Evolutionary conservation across 2,888 invertebrate genomes (phyloP), one percentile per base, ranked within the genome.

Genomic region (Cerastoderma edule): DNA sequence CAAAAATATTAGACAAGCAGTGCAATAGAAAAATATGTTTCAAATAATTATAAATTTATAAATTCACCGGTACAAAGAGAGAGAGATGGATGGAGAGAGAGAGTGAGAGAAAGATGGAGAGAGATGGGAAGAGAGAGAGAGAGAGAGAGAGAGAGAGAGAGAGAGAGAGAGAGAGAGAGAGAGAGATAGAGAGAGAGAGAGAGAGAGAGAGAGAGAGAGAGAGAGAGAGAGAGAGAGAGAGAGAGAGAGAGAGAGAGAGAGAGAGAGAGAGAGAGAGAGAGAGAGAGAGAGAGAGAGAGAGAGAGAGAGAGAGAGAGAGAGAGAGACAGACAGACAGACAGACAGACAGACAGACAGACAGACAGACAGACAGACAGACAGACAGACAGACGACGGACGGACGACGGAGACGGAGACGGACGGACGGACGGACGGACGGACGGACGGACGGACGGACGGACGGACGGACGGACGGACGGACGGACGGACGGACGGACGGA

Each of bases 91-190:
- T n/a, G n/a, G n/a, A n/a, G n/a, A n/a, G n/a, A n/a, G n/a, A n/a
- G n/a, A n/a, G n/a, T n/a, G n/a, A n/a, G n/a, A n/a, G n/a, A n/a
- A n/a, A n/a, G n/a, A n/a, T n/a, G n/a, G n/a, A n/a, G n/a, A n/a
- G n/a, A n/a, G 44, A 44, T n/a, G n/a, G n/a, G n/a, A n/a, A n/a
- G n/a, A n/a, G n/a, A n/a, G n/a, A n/a, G n/a, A n/a, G n/a, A n/a
- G n/a, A 53, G 22, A 53, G 53, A 53, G 53, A 53, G 22, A 53
- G 53, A 53, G 53, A 53, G 16, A 53, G 53, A 53, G 53, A 53
- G 53, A 53, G 53, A 53, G 53, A 53, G 53, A 53, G 53, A 53
- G n/a, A n/a, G n/a, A n/a, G n/a, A n/a, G n/a, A n/a, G n/a, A n/a
- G n/a, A n/a, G n/a, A n/a, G n/a, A n/a, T n/a, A n/a, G n/a, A n/a